These are phyloP conservation scores for Erythrocebus patas DNA, from an alignment of 2,113 vertebrate species.

Conservation along the genomic window DNA sequence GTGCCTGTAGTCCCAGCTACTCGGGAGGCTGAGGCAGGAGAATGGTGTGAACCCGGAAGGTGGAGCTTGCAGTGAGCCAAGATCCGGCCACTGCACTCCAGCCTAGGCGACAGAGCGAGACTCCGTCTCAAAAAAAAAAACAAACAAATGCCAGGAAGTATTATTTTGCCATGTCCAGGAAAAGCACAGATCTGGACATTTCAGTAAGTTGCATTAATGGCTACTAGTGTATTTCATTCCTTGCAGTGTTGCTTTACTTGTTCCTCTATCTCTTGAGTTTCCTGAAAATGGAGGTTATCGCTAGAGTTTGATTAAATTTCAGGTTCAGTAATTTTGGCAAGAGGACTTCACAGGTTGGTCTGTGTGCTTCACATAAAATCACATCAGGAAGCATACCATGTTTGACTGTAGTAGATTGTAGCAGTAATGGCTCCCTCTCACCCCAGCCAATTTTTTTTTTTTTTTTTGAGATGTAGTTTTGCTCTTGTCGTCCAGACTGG, in stretches of 20 bases:
- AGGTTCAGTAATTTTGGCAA: neutral
- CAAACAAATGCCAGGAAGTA: neutral
- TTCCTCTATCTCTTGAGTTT: neutral
- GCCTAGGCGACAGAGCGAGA: accelerated
- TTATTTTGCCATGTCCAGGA: neutral
- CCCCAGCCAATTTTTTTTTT: no score
- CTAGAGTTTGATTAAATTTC: neutral
- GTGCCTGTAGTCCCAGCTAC: no score
- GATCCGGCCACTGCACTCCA: no score
- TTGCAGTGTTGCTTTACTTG: neutral
- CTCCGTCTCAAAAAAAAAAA: no score
- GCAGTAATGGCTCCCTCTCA: neutral
- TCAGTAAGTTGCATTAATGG: neutral
- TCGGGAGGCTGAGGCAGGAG: no score
- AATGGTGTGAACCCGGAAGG: no score
- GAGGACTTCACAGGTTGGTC: neutral
- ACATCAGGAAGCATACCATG: neutral
- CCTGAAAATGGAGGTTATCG: neutral
- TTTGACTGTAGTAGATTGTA: neutral
- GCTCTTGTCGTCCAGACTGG: no score
- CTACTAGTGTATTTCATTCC: neutral
- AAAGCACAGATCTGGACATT: neutral
- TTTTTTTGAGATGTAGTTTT: no score
- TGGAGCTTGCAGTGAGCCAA: no score
- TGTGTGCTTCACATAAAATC: neutral